Percentiles rank a stretch among this genome's conserved stretches.
These are phyloP conservation scores for Geococcyx californianus DNA, from an alignment of 2,113 vertebrate genomes.

Conservation along the genomic window DNA sequence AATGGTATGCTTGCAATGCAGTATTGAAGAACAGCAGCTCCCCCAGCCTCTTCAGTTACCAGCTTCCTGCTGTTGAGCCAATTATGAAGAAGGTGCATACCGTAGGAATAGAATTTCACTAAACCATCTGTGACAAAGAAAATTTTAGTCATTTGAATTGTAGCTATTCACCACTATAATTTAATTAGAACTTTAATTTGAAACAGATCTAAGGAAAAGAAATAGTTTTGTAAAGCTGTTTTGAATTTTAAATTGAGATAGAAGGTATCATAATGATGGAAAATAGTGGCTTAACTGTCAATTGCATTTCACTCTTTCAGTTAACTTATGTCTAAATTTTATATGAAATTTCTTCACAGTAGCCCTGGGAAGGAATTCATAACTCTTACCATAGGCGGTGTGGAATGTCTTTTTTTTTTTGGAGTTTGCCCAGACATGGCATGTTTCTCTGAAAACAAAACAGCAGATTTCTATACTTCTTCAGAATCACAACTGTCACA, in stretches of 20 bases:
- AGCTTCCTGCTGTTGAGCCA: accelerated
- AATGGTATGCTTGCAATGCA: background rate
- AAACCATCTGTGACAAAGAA: background rate
- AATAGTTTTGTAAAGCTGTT: background rate
- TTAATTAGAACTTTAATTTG: background rate
- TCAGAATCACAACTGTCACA: background rate
- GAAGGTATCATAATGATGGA: background rate
- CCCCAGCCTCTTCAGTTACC: background rate
- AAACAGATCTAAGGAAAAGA: background rate
- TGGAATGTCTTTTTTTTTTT: background rate
- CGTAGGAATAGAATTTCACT: background rate
- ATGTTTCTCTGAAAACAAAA: background rate
- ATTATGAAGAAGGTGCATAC: background rate
- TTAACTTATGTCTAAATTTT: background rate
- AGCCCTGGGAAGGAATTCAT: background rate
- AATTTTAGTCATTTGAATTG: background rate
- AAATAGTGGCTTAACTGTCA: background rate
- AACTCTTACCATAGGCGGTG: background rate
- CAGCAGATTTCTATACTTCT: background rate
- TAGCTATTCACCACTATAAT: background rate
- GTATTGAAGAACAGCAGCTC: background rate
- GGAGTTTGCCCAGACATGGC: background rate
- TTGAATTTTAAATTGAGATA: background rate
- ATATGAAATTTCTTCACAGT: background rate
- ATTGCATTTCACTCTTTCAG: background rate